Percentiles rank a stretch among this genome's conserved stretches.
phyloP scores from a whole-genome alignment of 2,797 vertebrate genomes.

The Gymnopithys bicolor region DNA sequence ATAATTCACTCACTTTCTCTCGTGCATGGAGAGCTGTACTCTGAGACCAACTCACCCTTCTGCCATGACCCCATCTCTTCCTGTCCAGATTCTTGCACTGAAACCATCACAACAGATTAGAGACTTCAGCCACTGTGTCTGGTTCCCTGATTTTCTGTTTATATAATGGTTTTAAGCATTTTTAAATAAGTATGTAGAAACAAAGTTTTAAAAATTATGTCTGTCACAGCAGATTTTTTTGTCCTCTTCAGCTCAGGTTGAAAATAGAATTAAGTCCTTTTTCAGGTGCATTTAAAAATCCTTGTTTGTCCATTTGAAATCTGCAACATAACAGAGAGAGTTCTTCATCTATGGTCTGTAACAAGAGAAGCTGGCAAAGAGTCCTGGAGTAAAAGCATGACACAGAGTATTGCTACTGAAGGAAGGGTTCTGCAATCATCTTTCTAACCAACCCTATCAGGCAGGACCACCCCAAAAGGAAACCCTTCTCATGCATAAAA shows the following conservation, averaged over 20 bases:
- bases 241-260: not conserved
- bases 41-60: not conserved
- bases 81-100: not conserved
- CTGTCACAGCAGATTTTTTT: not conserved
- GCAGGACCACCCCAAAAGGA: not conserved
- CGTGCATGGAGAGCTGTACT: not conserved
- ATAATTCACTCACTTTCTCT: conserved; percentile 38
- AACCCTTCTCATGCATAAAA: not conserved
- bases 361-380: conserved; percentile 9
- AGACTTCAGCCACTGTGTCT: not conserved
- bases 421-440: not conserved
- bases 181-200: not conserved
- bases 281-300: not conserved
- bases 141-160: not conserved
- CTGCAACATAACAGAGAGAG: not conserved
- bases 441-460: not conserved
- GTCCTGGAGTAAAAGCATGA: not conserved
- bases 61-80: not conserved
- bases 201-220: not conserved
- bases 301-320: not conserved
- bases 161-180: not conserved
- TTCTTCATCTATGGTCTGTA: not conserved
- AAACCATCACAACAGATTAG: not conserved
- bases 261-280: not conserved
- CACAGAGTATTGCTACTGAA: not conserved